A percentile compares a stretch with the other conserved stretches of the same genome.
Conservation (phyloP, 1,140 invertebrate species). For the Pseudomyrmex concolor region DNA sequence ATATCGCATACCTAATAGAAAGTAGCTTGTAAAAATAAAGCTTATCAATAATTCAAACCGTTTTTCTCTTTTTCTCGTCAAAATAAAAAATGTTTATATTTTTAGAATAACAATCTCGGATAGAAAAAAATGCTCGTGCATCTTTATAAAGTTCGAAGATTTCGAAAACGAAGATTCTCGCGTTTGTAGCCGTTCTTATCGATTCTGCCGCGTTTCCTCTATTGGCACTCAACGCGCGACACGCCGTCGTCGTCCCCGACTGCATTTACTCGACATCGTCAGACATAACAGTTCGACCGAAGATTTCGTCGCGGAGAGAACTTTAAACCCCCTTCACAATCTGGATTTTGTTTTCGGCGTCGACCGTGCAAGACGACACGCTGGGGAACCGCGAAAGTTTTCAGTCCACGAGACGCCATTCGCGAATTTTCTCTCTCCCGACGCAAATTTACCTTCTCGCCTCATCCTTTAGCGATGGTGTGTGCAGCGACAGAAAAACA, state of each 20-base stretch:
- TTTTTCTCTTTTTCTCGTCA: background rate
- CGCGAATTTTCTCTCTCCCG: constrained; percentile 56
- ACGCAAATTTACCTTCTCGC: constrained; percentile 38
- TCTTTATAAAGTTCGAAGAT: constrained; percentile 48
- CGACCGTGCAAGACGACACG: constrained; percentile 46
- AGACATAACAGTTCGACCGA: constrained; percentile 61
- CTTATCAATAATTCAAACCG: background rate
- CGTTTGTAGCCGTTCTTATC: constrained; percentile 19
- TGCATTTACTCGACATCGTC: constrained; percentile 59
- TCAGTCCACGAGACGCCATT: constrained; percentile 63
- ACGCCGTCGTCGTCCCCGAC: constrained; percentile 36
- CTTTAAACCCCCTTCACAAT: constrained; percentile 66
- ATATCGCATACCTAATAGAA: background rate
- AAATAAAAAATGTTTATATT: background rate
- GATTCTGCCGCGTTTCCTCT: constrained; percentile 26
- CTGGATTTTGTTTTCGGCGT: constrained; percentile 70
- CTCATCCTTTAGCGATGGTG: too few relatives aligned
- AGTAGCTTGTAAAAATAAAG: constrained; percentile 23
- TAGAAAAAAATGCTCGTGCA: constrained; percentile 13
- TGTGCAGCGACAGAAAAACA: constrained; percentile 59
- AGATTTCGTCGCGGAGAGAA: constrained; percentile 51
- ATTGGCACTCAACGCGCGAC: constrained; percentile 8
- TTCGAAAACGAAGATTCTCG: constrained; percentile 34
- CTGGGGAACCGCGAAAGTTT: constrained; percentile 65
- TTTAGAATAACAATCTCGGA: background rate